phyloP scores from a whole-genome alignment of 2,888 invertebrate genomes.

The Parapristionchus giblindavisi region DNA sequence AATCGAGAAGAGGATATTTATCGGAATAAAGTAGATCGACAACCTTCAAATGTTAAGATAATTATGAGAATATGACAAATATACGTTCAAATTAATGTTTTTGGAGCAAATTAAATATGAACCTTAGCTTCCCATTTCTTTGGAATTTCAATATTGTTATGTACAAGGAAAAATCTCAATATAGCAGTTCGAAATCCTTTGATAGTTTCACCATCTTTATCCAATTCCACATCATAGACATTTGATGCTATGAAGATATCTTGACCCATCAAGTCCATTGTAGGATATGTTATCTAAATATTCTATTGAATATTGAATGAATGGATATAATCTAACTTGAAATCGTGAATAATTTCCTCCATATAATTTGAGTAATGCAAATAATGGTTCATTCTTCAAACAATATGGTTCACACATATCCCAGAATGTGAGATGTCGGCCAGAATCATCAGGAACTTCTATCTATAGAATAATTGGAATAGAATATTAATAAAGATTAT shows the following conservation, averaged over 20 bases:
- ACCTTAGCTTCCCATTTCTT: slow-evolving; percentile 52
- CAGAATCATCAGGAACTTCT: neutral
- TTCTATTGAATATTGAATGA: neutral
- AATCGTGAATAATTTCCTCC: slow-evolving; percentile 44
- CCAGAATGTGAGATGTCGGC: slow-evolving; percentile 33
- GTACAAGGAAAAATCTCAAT: slow-evolving; percentile 52
- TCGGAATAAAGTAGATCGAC: slow-evolving; percentile 50
- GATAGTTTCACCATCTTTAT: slow-evolving; percentile 37
- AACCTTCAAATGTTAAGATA: slow-evolving; percentile 37
- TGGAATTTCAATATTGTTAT: slow-evolving; percentile 44
- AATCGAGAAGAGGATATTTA: slow-evolving; percentile 48
- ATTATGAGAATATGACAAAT: neutral
- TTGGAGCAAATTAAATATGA: neutral
- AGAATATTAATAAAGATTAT: neutral
- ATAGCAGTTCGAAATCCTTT: slow-evolving; percentile 48
- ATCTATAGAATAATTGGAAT: neutral
- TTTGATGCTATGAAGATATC: slow-evolving; percentile 53
- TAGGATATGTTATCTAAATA: slow-evolving; percentile 57
- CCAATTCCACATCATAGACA: slow-evolving; percentile 49
- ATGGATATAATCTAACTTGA: slow-evolving; percentile 34
- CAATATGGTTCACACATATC: slow-evolving; percentile 60
- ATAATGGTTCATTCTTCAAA: slow-evolving; percentile 56
- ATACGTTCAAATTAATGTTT: neutral
- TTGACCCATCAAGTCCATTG: slow-evolving; percentile 49
- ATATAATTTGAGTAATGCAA: slow-evolving; percentile 47